Percentiles rank a stretch among this genome's conserved stretches.
Evolutionary conservation across 2,113 vertebrate genomes (phyloP).

Genomic region (Rhombomys opimus): DNA sequence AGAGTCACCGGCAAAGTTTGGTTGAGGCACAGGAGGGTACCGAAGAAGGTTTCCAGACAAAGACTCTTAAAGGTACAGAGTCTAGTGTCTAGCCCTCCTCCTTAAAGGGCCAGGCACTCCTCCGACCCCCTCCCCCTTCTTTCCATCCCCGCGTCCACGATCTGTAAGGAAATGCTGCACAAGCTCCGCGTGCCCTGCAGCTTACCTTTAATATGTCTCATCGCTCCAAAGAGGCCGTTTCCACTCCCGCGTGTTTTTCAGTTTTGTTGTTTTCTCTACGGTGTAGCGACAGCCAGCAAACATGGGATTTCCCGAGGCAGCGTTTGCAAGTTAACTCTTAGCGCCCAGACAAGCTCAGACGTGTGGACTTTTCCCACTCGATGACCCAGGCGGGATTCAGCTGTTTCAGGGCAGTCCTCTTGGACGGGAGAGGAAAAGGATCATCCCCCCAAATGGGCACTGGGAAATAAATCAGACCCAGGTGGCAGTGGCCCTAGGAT

Average conservation of each 20-base stretch:
- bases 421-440: neutral
- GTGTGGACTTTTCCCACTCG: constrained; percentile 39
- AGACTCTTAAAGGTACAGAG: constrained; percentile 86
- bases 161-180: neutral
- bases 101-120: constrained; percentile 73
- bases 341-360: neutral
- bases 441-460: neutral
- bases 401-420: neutral
- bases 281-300: neutral
- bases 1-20: constrained; percentile 84
- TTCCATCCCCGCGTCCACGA: neutral
- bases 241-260: neutral
- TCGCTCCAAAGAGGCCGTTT: neutral
- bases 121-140: neutral
- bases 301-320: constrained; percentile 27
- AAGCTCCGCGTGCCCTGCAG: neutral
- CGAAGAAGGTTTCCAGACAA: constrained; percentile 87
- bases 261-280: neutral
- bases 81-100: constrained; percentile 59
- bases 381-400: constrained; percentile 17
- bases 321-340: constrained; percentile 58
- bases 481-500: neutral
- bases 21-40: constrained; percentile 85
- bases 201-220: neutral
- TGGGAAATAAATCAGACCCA: neutral